Evolutionary conservation across 2,113 vertebrate species (phyloP).

Genomic region (Cephalopholis sonnerati): DNA sequence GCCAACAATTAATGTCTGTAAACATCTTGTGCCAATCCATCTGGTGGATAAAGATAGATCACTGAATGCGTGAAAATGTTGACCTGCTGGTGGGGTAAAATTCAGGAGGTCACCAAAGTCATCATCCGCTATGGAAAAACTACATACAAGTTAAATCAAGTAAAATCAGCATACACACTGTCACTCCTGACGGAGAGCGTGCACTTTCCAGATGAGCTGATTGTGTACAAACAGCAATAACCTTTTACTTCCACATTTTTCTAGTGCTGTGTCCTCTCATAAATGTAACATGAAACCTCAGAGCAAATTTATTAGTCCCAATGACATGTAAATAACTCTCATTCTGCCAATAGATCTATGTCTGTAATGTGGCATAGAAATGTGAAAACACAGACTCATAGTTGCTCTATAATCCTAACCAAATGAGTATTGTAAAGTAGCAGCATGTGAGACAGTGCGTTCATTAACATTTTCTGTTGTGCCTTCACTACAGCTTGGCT

Average conservation of each 20-base stretch:
- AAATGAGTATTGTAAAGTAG: too few relatives aligned
- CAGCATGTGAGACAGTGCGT: not conserved
- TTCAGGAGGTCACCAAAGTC: not conserved
- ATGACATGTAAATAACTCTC: not conserved
- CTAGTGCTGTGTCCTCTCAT: not conserved
- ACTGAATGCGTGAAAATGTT: not conserved
- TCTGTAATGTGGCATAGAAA: slow-evolving; percentile 8
- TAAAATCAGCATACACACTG: too few relatives aligned
- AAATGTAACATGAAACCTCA: slow-evolving; percentile 39
- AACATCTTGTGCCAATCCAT: not conserved
- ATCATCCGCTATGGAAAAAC: not conserved
- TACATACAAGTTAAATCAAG: not conserved
- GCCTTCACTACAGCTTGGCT: not conserved
- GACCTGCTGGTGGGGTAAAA: not conserved
- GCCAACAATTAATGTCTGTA: not conserved
- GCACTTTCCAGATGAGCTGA: not conserved
- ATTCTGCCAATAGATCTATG: not conserved
- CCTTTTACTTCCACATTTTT: not conserved
- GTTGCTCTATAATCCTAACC: not conserved
- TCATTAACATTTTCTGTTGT: not conserved
- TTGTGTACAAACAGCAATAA: slow-evolving; percentile 33
- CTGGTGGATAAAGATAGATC: not conserved
- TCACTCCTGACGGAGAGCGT: not conserved
- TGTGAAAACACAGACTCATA: not conserved
- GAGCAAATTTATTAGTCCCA: not conserved